Evolutionary conservation across 2,797 vertebrate species (phyloP).

Genomic region (Psittacula echo): DNA sequence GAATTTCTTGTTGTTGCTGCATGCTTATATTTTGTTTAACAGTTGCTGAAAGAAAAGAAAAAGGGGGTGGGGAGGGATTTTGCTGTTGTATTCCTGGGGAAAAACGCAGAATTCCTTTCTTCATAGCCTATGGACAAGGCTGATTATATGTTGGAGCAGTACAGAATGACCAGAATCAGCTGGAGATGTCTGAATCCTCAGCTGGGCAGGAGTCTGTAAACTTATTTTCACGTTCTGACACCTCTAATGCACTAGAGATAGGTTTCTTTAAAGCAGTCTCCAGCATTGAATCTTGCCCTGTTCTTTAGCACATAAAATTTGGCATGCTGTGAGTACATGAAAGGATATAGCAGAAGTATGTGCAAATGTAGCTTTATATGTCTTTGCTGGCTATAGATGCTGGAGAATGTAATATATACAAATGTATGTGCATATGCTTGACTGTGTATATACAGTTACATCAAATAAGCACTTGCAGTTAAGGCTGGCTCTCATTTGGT

Average conservation of each 20-base stretch:
- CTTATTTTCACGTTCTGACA: background rate
- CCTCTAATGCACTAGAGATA: background rate
- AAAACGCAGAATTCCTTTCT: background rate
- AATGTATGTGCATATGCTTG: background rate
- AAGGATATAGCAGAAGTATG: background rate
- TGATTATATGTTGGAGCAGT: background rate
- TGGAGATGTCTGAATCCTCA: background rate
- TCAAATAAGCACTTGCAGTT: background rate
- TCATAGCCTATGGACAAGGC: background rate
- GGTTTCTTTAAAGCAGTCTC: background rate
- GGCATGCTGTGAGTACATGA: background rate
- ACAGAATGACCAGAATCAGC: background rate
- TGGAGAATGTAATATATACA: background rate
- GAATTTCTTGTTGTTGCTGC: background rate
- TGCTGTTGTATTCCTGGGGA: background rate
- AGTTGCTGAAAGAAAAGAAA: background rate
- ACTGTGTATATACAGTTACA: background rate
- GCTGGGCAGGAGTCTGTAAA: background rate
- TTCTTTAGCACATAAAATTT: background rate
- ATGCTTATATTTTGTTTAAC: background rate
- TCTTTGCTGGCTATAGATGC: background rate
- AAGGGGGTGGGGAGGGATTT: accelerated
- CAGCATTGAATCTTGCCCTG: background rate
- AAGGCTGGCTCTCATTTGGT: background rate
- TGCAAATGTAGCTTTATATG: background rate